Evolutionary conservation across 2,113 vertebrate species (phyloP), one percentile per base, ranked within the genome.

Genomic region (Pangasianodon gigas): DNA sequence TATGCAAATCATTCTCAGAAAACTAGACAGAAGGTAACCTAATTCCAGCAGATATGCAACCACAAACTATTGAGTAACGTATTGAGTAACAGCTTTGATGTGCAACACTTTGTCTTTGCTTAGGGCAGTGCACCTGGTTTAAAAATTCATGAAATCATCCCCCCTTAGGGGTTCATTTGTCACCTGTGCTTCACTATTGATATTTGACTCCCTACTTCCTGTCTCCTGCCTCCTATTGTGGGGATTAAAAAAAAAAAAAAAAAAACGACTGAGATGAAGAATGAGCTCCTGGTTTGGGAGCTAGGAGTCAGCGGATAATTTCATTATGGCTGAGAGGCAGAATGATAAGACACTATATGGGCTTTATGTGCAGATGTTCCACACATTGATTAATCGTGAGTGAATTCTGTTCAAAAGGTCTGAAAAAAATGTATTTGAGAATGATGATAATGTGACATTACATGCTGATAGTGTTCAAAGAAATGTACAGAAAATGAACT

Each of bases 131-230:
- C 89, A 91, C 92, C 92, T 91, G 89, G 88, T 91, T 90, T 91
- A 89, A 67, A 90, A 91, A 91, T 91, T 91, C 91, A 91, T 91
- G 90, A 90, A 91, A 91, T 90, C 89, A 92, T 91, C 86, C 48
- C 75, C 79, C 89, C 77, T 89, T 29, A n/a, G 89, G 89, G 89
- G 32, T 71, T 91, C 87, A 85, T 90, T 90, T 90, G 87, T 91
- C 87, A 91, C 89, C 83, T 83, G 83, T 62, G 58, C 46, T 56
- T 85, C 58, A 87, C 71, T 79, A 60, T 41, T n/a, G 84, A 86
- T 90, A 81, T 87, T 60, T 67, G 60, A 81, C 83, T 58, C 87
- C 21, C 77, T 87, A 54, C 80, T 65, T 87, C 54, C 85, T 85
- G 51, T 84, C 56, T 62, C 24, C 54, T 77, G 56, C 67, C 19